Evolutionary conservation across 53 echinoderm and acorn worm species (phyloP).

Genomic region (Apostichopus leukothele): DNA sequence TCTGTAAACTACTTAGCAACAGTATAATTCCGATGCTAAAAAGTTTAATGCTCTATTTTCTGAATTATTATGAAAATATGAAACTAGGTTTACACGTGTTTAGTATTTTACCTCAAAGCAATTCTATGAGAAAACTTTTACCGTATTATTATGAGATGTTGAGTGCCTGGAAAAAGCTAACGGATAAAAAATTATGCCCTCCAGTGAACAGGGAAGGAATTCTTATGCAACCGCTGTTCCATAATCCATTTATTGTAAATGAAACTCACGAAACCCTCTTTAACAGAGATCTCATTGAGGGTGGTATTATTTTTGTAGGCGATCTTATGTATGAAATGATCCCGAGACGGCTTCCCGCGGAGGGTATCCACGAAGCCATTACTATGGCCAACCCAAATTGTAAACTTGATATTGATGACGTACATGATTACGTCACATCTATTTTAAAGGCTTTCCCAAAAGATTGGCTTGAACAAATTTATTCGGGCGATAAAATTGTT

Average conservation of each 20-base stretch:
- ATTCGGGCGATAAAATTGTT: too few relatives aligned
- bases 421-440: too few relatives aligned
- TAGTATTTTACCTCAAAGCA: not conserved
- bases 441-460: too few relatives aligned
- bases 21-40: not conserved
- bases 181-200: not conserved
- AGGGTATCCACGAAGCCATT: not conserved
- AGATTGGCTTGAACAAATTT: too few relatives aligned
- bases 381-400: too few relatives aligned
- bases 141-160: constrained; percentile 6
- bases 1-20: not conserved
- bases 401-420: too few relatives aligned
- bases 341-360: not conserved
- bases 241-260: constrained; percentile 20
- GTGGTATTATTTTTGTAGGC: not conserved
- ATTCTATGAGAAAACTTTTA: too few relatives aligned
- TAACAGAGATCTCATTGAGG: not conserved
- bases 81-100: constrained; percentile 19
- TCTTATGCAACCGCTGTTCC: constrained; percentile 21
- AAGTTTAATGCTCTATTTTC: constrained; percentile 1
- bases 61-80: constrained; percentile 29
- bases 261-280: not conserved
- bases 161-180: not conserved
- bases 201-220: not conserved
- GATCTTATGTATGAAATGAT: constrained; percentile 19